A percentile compares a stretch with the other conserved stretches of the same genome.
These are phyloP conservation scores for Podargus strigoides DNA, from an alignment of 2,797 vertebrate genomes.

Conservation along the genomic window DNA sequence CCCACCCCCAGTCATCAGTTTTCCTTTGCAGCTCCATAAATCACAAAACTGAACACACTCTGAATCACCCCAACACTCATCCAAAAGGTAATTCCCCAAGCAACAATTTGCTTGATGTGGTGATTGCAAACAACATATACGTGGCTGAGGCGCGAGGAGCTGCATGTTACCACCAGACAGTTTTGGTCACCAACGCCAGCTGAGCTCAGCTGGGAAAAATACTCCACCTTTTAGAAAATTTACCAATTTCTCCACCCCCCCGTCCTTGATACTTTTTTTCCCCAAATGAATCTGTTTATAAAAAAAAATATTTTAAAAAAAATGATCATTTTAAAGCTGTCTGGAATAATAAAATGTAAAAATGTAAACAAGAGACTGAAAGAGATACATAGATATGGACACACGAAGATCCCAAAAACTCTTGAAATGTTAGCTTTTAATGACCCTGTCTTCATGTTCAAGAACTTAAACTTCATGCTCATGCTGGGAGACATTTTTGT, in stretches of 20 bases:
- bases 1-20: background rate
- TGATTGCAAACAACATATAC: background rate
- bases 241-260: background rate
- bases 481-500: background rate
- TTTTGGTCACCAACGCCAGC: background rate
- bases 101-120: slow-evolving; percentile 17
- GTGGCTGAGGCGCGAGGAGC: background rate
- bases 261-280: background rate
- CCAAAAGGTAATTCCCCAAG: slow-evolving; percentile 57
- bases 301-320: background rate
- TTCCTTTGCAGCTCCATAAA: background rate
- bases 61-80: slow-evolving; percentile 49
- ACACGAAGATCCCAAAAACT: background rate
- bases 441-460: background rate
- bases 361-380: background rate
- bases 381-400: background rate
- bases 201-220: background rate
- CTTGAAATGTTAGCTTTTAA: background rate
- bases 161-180: background rate
- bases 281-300: background rate
- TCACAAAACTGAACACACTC: slow-evolving; percentile 13
- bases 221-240: background rate
- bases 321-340: background rate
- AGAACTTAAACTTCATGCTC: background rate
- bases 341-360: background rate